Percentiles rank a stretch among this genome's conserved stretches.
These are phyloP conservation scores for Lasioglossum lativentre DNA, from an alignment of 2,888 invertebrate genomes.

Conservation along the genomic window DNA sequence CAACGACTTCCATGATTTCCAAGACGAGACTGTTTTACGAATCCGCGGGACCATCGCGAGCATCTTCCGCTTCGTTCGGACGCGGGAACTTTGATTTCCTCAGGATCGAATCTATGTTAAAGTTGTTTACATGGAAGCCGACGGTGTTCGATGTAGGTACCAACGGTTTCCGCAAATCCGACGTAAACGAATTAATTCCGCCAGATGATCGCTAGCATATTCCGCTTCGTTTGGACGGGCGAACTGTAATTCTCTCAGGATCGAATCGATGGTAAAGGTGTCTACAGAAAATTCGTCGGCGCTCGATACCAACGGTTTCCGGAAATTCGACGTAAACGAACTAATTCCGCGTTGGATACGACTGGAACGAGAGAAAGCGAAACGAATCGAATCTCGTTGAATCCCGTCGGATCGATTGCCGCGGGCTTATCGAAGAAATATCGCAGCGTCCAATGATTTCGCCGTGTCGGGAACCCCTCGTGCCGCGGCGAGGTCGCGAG, in stretches of 20 bases:
- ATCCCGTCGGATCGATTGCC: background rate
- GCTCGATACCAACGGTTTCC: background rate
- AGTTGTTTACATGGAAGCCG: too few species aligned
- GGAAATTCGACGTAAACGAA: background rate
- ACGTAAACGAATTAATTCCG: too few species aligned
- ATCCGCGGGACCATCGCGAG: background rate
- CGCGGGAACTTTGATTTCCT: too few species aligned
- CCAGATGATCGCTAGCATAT: too few species aligned
- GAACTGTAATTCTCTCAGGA: too few species aligned
- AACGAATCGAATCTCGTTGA: background rate
- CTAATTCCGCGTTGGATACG: background rate
- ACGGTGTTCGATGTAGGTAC: too few species aligned
- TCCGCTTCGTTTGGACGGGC: background rate
- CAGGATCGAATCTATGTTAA: too few species aligned
- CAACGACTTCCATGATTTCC: too few species aligned
- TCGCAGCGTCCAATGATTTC: background rate
- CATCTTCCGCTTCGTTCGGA: background rate
- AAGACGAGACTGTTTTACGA: background rate
- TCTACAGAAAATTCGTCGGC: too few species aligned
- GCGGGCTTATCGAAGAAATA: background rate
- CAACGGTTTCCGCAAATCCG: too few species aligned
- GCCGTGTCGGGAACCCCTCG: background rate
- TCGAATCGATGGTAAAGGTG: background rate
- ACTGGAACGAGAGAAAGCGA: background rate
- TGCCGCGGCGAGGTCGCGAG: background rate